Conservation (phyloP, 2,797 vertebrate genomes). For the Chelmon rostratus region DNA sequence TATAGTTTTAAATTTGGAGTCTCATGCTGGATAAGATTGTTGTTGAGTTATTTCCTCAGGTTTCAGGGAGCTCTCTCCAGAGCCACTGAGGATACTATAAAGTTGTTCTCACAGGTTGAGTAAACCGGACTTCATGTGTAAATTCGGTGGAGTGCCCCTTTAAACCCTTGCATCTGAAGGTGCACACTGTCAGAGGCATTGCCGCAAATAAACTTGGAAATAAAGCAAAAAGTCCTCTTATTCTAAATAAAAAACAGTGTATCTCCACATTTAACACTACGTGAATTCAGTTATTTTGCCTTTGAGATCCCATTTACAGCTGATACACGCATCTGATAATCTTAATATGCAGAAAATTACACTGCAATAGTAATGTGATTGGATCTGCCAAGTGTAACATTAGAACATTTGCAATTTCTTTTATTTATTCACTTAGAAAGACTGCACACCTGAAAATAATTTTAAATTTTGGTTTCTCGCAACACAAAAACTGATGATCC, state of each 20-base stretch:
- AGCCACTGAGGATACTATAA: too few species aligned
- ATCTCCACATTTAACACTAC: neutral
- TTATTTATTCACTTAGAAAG: conserved; percentile 17
- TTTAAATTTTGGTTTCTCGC: neutral
- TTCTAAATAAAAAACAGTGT: neutral
- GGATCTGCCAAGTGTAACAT: conserved; percentile 45
- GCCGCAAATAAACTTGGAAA: neutral
- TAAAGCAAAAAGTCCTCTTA: neutral
- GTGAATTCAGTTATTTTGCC: neutral
- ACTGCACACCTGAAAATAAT: neutral
- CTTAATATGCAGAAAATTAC: conserved; percentile 47
- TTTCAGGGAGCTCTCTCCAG: too few species aligned
- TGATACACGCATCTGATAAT: conserved; percentile 16
- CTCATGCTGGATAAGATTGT: too few species aligned
- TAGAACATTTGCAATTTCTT: conserved; percentile 9
- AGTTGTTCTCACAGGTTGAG: too few species aligned
- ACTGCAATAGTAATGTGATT: conserved; percentile 19
- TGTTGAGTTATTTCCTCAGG: too few species aligned
- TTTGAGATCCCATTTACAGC: conserved; percentile 21
- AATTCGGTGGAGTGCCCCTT: too few species aligned
- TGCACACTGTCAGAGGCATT: neutral
- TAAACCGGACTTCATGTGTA: too few species aligned
- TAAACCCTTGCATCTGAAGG: neutral
- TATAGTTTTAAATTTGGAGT: too few species aligned
- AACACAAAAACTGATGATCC: conserved; percentile 30